phyloP scores from a whole-genome alignment of 1,140 invertebrate genomes.

The Scaptomyza pallida region DNA sequence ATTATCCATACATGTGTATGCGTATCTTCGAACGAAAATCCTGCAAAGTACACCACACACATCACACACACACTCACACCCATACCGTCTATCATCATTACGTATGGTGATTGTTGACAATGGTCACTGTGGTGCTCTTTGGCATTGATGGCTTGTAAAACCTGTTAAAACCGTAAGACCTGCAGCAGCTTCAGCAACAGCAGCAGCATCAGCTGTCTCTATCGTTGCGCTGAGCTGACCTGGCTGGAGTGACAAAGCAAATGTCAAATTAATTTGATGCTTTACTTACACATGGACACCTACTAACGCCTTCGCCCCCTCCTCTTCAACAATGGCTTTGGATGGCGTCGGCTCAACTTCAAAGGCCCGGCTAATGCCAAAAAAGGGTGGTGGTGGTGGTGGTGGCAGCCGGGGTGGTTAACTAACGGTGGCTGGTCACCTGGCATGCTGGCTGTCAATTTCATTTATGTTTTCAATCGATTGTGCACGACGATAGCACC shows the following conservation, averaged over 20 bases:
- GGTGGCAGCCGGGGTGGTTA: constrained; percentile 2
- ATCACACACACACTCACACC: constrained; percentile 6
- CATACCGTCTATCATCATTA: constrained; percentile 71
- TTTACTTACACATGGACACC: constrained; percentile 58
- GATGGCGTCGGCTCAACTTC: constrained; percentile 48
- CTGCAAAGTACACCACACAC: too few relatives aligned
- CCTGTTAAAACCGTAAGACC: constrained; percentile 31
- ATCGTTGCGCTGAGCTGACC: constrained; percentile 33
- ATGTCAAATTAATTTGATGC: constrained; percentile 79
- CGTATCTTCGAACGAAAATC: neutral
- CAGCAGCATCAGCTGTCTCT: constrained; percentile 21
- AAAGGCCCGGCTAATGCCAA: constrained; percentile 41
- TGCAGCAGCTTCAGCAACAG: neutral
- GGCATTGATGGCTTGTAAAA: constrained; percentile 36
- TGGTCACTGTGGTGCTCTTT: constrained; percentile 22
- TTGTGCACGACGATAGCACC: constrained; percentile 54
- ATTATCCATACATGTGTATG: neutral
- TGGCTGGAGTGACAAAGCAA: constrained; percentile 69
- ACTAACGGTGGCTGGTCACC: constrained; percentile 48
- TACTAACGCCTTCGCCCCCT: constrained; percentile 10
- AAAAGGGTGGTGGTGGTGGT: too few relatives aligned
- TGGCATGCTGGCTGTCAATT: constrained; percentile 76
- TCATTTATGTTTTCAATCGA: constrained; percentile 81
- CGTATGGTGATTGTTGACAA: constrained; percentile 49
- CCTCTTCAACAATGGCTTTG: constrained; percentile 1